These are phyloP conservation scores for Chlamydotis undulata DNA, from an alignment of 2,113 vertebrate genomes.

Conservation along the genomic window DNA sequence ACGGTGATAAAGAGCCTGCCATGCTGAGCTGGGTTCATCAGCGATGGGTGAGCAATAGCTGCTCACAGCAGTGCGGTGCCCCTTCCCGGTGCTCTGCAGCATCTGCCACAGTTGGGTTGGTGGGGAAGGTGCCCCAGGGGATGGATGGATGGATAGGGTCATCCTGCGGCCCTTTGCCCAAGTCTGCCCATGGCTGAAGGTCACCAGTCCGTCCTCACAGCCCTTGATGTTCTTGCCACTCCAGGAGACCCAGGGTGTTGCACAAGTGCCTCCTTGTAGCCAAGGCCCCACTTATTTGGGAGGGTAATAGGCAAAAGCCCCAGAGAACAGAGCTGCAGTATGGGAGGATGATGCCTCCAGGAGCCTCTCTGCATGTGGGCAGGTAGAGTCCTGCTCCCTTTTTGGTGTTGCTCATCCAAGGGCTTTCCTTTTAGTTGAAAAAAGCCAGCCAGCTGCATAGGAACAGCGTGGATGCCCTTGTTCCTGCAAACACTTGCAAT, in stretches of 20 bases:
- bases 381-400: neutral
- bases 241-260: neutral
- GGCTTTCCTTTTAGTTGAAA: neutral
- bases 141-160: neutral
- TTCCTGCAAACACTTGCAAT: neutral
- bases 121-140: neutral
- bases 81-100: neutral
- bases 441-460: neutral
- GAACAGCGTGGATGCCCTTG: neutral
- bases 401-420: neutral
- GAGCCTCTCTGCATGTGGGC: neutral
- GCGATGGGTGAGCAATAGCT: rapidly evolving
- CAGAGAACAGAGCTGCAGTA: neutral
- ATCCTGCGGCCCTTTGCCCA: neutral
- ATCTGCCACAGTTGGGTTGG: neutral
- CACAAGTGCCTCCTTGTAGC: neutral
- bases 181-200: neutral
- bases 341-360: neutral
- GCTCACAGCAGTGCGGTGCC: rapidly evolving
- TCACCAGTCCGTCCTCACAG: neutral
- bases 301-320: neutral
- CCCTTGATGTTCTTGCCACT: neutral
- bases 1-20: rapidly evolving
- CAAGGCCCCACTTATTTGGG: neutral
- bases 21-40: neutral